Conservation (phyloP, 2,888 invertebrate species). For the Aricia artaxerxes region DNA sequence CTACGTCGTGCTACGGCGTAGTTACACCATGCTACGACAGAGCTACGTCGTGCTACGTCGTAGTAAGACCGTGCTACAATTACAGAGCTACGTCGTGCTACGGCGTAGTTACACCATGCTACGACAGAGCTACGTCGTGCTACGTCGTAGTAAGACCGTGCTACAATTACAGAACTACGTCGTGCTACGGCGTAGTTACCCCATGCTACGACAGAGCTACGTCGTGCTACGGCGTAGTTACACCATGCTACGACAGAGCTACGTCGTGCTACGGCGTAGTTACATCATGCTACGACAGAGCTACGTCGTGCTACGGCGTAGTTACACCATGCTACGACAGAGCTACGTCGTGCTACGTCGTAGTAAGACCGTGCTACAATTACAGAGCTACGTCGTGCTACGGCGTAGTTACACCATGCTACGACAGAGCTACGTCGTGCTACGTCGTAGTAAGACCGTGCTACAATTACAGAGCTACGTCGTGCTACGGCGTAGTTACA, state of each 20-base stretch:
- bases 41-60: background rate
- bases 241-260: no score
- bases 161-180: no score
- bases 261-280: no score
- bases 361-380: background rate
- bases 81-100: background rate
- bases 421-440: background rate
- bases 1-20: background rate
- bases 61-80: background rate
- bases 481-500: background rate
- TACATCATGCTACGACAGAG: background rate
- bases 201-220: no score
- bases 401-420: background rate
- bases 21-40: background rate
- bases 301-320: background rate
- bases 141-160: no score
- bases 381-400: background rate
- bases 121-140: background rate
- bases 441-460: background rate
- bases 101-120: background rate
- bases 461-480: background rate
- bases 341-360: background rate
- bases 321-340: no score
- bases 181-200: no score
- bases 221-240: no score